phyloP scores from a whole-genome alignment of 1,140 invertebrate species.

The Camponotus floridanus region DNA sequence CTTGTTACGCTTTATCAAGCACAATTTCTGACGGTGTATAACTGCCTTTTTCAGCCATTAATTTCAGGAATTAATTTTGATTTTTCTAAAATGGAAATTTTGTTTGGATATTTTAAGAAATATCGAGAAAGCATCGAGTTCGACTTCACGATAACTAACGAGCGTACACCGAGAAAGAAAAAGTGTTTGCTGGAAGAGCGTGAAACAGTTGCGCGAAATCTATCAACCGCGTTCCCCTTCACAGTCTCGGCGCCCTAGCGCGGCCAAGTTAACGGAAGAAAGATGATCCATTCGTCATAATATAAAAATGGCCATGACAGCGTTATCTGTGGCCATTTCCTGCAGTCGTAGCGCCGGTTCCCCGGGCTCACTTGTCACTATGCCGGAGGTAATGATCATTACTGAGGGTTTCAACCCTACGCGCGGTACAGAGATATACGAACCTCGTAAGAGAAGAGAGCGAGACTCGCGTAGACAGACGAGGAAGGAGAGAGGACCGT shows the following conservation, averaged over 20 bases:
- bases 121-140: not conserved
- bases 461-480: slow-evolving; percentile 18
- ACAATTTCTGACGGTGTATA: not conserved
- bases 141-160: not conserved
- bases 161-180: slow-evolving; percentile 18
- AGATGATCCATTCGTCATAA: slow-evolving; percentile 84
- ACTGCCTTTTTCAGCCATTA: not conserved
- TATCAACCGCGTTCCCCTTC: slow-evolving; percentile 64
- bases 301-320: slow-evolving; percentile 85
- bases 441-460: slow-evolving; percentile 32
- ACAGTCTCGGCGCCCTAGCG: not conserved
- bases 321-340: slow-evolving; percentile 85
- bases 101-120: too few relatives aligned
- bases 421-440: slow-evolving; percentile 60
- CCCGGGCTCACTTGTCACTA: slow-evolving; percentile 84
- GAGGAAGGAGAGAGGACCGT: slow-evolving; percentile 38
- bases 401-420: slow-evolving; percentile 74
- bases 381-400: slow-evolving; percentile 86
- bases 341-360: slow-evolving; percentile 78
- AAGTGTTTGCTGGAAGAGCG: slow-evolving; percentile 5
- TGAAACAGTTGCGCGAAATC: slow-evolving; percentile 70
- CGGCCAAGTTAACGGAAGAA: slow-evolving; percentile 76
- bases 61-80: not conserved
- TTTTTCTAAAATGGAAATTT: not conserved
- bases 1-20: not conserved